Base-by-base conservation (phyloP, 2,888 invertebrate species). In the Mallateleia sp. region DNA sequence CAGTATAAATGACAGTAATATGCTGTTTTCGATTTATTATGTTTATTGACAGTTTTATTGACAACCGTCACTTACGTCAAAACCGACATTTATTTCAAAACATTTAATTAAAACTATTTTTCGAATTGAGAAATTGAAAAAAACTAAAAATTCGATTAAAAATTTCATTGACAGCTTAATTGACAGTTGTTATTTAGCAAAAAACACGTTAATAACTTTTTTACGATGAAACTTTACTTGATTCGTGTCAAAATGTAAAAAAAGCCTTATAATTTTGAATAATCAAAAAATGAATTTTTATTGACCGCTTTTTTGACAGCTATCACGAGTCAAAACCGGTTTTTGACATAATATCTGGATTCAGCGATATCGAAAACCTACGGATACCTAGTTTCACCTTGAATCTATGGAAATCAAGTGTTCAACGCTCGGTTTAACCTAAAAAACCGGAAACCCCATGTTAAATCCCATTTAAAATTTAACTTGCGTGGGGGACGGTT, bases 151-250 rank as follows among this genome's bases (percentile, higher is more conserved):
- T 54, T 25, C 25, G 28, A 58, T 58, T 14, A 58, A 15, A 58
- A 28, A 58, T 58, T 58, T 28, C 58, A 58, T 58, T 58, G 32
- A 58, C 58, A 58, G 58, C 58, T 58, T 58, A 58, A 28, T 58
- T 58, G 58, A 32, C 58, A 58, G 58, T 11, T 58, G 15, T 28
- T 58, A 32, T 58, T 58, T 58, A 58, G 24, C n/a, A n/a, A n/a
- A n/a, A n/a, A n/a, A n/a, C 28, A 28, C 32, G 58, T 58, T 28
- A 32, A 58, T 58, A 58, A 28, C 32, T 58, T 50, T 58, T 28
- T 58, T 58, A 58, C 58, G 32, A 58, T 32, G 58, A 58, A 18
- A 58, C 58, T 58, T 58, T 58, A 58, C 58, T 58, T 28, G 58
- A 58, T 58, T 58, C 32, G 32, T 58, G 34, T 58, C 32, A 58